These are phyloP conservation scores for Lomographa bimaculata DNA, from an alignment of 2,888 invertebrate genomes.

Conservation along the genomic window DNA sequence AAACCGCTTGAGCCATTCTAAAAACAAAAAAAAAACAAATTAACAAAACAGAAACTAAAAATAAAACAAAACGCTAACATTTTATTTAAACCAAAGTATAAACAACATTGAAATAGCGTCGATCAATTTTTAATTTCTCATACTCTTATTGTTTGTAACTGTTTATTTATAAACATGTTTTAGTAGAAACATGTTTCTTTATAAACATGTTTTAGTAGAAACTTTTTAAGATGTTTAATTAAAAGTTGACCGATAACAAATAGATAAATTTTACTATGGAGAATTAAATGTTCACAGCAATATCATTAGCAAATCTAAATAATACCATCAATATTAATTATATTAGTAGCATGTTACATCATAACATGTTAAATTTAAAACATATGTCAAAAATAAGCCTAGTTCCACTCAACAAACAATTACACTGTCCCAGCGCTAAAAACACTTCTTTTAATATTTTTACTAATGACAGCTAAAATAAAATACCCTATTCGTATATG, in stretches of 20 bases:
- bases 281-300: slow-evolving; percentile 39
- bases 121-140: slow-evolving; percentile 28
- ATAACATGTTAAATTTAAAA: too few relatives aligned
- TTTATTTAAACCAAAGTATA: slow-evolving; percentile 53
- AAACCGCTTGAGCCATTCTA: slow-evolving; percentile 93
- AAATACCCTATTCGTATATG: slow-evolving; percentile 27
- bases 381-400: slow-evolving; percentile 6
- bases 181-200: too few relatives aligned
- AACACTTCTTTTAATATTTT: slow-evolving; percentile 11
- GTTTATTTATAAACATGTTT: too few relatives aligned
- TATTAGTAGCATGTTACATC: too few relatives aligned
- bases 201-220: too few relatives aligned
- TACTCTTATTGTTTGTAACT: too few relatives aligned
- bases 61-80: slow-evolving; percentile 58
- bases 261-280: slow-evolving; percentile 40
- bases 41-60: slow-evolving; percentile 53
- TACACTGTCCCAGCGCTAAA: slow-evolving; percentile 27
- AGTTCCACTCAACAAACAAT: slow-evolving; percentile 13
- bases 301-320: too few relatives aligned
- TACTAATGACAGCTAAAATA: slow-evolving; percentile 18
- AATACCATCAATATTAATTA: too few relatives aligned
- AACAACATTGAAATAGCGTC: slow-evolving; percentile 35
- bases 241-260: slow-evolving; percentile 32
- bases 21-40: slow-evolving; percentile 86
- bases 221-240: too few relatives aligned